Conservation (phyloP, 2,888 invertebrate species). For the Cryptus viduatorius region DNA sequence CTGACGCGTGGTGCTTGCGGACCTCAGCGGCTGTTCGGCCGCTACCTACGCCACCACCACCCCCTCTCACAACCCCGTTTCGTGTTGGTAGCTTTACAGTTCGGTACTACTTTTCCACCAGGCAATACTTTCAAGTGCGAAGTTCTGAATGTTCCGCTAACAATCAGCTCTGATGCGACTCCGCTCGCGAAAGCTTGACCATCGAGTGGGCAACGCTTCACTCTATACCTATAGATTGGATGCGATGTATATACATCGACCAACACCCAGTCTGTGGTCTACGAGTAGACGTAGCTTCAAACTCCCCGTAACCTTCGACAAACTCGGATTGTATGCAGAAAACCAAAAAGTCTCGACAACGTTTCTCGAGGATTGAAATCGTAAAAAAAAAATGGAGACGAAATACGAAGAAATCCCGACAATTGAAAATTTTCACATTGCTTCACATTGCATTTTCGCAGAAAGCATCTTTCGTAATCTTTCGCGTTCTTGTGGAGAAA, state of each 20-base stretch:
- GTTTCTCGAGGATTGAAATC: too few relatives aligned
- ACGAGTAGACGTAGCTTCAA: too few relatives aligned
- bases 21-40: slow-evolving; percentile 26
- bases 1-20: slow-evolving; percentile 28
- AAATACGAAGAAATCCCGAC: too few relatives aligned
- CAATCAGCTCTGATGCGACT: slow-evolving; percentile 72
- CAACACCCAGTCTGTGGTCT: too few relatives aligned
- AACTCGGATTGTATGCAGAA: not conserved
- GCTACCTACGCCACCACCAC: not conserved
- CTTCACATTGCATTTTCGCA: too few relatives aligned
- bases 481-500: too few relatives aligned
- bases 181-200: slow-evolving; percentile 32
- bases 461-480: too few relatives aligned
- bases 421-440: too few relatives aligned
- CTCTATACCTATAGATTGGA: slow-evolving; percentile 1
- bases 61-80: not conserved
- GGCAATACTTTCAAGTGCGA: slow-evolving; percentile 81
- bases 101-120: slow-evolving; percentile 21
- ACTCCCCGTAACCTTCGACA: not conserved
- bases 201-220: slow-evolving; percentile 19
- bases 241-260: not conserved
- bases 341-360: not conserved
- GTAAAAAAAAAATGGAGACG: too few relatives aligned
- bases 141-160: slow-evolving; percentile 82
- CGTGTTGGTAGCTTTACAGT: not conserved